A percentile compares a stretch with the other conserved stretches of the same genome.
Evolutionary conservation across 37 sponge, comb jelly and placozoan species (phyloP).

Genomic region (Diacarnus erythraeanus): DNA sequence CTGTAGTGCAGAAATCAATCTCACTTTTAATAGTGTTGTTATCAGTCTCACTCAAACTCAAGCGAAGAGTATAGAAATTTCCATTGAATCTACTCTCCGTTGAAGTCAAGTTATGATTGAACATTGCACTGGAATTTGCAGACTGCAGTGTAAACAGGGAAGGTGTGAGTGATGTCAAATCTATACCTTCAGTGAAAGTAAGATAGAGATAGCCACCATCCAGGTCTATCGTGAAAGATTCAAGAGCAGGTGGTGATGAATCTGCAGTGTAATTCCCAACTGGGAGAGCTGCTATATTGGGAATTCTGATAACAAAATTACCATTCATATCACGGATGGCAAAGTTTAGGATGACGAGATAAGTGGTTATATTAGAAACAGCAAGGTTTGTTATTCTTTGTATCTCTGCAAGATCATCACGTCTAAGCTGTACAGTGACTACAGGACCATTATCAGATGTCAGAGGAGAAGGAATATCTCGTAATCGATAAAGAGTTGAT

Average conservation of each 20-base stretch:
- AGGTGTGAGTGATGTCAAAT: neutral
- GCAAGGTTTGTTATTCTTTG: constrained; percentile 20
- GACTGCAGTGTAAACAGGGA: constrained; percentile 41
- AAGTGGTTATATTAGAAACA: constrained; percentile 50
- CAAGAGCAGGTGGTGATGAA: constrained; percentile 65
- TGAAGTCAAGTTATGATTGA: constrained; percentile 12
- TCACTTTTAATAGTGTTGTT: constrained; percentile 8
- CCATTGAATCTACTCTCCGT: neutral
- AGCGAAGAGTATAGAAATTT: neutral
- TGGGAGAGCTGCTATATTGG: constrained; percentile 55
- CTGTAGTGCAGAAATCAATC: constrained; percentile 50
- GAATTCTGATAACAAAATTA: constrained; percentile 56
- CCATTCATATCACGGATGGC: constrained; percentile 78
- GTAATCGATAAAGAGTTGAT: constrained; percentile 2
- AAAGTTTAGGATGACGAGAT: constrained; percentile 64
- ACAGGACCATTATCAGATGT: constrained; percentile 26
- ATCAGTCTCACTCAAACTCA: constrained; percentile 1
- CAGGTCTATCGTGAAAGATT: constrained; percentile 57
- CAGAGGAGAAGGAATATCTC: neutral
- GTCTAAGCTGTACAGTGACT: constrained; percentile 8
- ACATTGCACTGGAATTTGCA: constrained; percentile 3
- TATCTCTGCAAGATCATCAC: constrained; percentile 28
- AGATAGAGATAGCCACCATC: constrained; percentile 50
- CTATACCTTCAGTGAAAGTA: constrained; percentile 67
- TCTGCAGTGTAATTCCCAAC: constrained; percentile 78